These are phyloP conservation scores for Bombycilla garrulus DNA, from an alignment of 2,113 vertebrate species.

Conservation along the genomic window DNA sequence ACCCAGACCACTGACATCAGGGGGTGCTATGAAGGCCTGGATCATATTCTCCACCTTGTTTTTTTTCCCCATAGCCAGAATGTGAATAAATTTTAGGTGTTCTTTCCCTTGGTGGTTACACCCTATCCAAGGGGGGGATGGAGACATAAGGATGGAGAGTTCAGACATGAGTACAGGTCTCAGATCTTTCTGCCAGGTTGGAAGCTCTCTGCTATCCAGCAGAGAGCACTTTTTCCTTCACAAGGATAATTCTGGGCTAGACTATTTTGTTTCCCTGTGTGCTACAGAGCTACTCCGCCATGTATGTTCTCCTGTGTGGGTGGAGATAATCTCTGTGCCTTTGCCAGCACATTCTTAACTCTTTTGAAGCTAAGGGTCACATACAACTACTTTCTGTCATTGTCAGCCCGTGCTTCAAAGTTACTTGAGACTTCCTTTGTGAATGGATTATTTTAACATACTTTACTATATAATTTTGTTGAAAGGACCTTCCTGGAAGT, in stretches of 20 bases:
- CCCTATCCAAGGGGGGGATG: not conserved
- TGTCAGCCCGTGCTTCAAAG: constrained; percentile 43
- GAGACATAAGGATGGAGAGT: not conserved
- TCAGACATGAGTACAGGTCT: not conserved
- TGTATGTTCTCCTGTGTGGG: constrained; percentile 45
- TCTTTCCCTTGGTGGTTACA: not conserved
- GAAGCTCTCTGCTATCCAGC: not conserved
- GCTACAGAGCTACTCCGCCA: not conserved
- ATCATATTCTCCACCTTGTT: not conserved
- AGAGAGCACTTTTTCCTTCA: not conserved
- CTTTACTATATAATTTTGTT: constrained; percentile 6
- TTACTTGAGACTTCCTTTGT: constrained; percentile 26
- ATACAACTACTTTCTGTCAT: not conserved
- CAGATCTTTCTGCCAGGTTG: not conserved
- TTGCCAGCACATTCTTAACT: constrained; percentile 45
- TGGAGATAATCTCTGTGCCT: constrained; percentile 43
- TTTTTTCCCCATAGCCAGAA: not conserved
- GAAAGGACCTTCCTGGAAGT: constrained; percentile 29
- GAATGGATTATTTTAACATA: constrained; percentile 48
- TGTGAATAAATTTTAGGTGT: not conserved
- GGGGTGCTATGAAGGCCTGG: not conserved
- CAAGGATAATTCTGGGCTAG: not conserved
- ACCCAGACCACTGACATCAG: not conserved
- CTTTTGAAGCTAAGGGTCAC: constrained; percentile 55
- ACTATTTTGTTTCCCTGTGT: not conserved